These are phyloP conservation scores for Bagarius yarrelli DNA, from an alignment of 2,113 vertebrate genomes.

Conservation along the genomic window DNA sequence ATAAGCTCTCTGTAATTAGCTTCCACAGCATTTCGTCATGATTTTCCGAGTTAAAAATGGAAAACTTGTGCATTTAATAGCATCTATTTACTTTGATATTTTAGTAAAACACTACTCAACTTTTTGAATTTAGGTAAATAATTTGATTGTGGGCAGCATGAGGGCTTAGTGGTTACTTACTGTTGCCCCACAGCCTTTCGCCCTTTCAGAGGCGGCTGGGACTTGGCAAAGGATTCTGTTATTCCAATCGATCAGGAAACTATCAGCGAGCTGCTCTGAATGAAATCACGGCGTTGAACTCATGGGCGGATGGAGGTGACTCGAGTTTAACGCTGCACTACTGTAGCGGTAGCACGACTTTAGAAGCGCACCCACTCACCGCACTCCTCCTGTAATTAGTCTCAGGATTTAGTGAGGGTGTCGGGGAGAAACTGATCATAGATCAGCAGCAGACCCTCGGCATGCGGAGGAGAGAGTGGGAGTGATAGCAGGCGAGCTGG, in stretches of 20 bases:
- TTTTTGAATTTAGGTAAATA: no score
- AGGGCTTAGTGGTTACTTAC: no score
- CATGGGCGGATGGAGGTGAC: background rate
- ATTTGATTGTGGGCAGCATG: no score
- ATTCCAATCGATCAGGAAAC: background rate
- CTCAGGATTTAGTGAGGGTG: background rate
- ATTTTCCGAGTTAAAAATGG: no score
- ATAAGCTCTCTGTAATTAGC: no score
- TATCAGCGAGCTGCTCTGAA: background rate
- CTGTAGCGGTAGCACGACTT: background rate
- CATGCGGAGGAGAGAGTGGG: slow-evolving; percentile 24
- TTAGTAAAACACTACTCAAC: no score
- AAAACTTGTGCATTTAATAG: no score
- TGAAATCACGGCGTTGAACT: background rate
- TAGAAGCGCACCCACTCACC: slow-evolving; percentile 5
- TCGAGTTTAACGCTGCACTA: background rate
- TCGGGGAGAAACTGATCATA: background rate
- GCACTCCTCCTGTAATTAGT: background rate
- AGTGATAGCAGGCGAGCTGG: slow-evolving; percentile 10
- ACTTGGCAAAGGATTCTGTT: no score
- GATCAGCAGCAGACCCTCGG: slow-evolving; percentile 7
- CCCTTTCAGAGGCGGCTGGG: no score
- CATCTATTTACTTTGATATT: no score
- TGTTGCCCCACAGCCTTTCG: no score
- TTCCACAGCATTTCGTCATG: no score